These are phyloP conservation scores for Champsocephalus esox DNA, from an alignment of 2,797 vertebrate species.

Conservation along the genomic window DNA sequence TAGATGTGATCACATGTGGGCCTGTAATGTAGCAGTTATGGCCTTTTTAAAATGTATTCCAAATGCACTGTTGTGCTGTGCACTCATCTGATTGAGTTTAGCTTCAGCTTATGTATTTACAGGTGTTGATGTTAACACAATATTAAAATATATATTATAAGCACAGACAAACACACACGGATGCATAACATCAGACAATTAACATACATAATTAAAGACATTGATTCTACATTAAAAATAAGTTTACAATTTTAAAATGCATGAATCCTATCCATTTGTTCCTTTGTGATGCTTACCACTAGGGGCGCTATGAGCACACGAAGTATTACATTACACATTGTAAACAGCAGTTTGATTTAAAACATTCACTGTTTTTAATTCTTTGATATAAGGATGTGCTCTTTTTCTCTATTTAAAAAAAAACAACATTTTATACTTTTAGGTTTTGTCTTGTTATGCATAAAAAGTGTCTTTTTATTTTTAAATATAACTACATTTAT, in stretches of 20 bases:
- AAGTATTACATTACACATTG: no score
- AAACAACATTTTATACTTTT: no score
- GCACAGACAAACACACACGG: background rate
- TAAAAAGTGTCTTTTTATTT: no score
- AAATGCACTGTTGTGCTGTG: background rate
- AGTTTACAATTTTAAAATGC: background rate
- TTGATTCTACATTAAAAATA: background rate
- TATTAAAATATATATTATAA: no score
- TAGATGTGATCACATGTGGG: background rate
- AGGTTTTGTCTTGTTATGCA: no score
- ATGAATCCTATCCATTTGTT: background rate
- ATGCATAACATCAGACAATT: background rate
- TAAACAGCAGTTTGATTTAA: no score
- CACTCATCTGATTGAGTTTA: background rate
- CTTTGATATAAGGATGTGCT: no score
- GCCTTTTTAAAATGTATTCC: fast-evolving
- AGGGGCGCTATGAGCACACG: background rate
- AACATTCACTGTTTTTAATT: no score
- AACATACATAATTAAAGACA: background rate
- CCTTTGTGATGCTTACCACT: background rate
- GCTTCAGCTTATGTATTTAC: background rate
- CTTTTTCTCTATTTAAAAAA: no score
- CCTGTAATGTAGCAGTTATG: background rate
- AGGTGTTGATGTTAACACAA: background rate
- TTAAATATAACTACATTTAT: no score